A percentile compares a stretch with the other conserved stretches of the same genome.
Evolutionary conservation across 2,888 invertebrate genomes (phyloP).

Genomic region (Belgica antarctica): DNA sequence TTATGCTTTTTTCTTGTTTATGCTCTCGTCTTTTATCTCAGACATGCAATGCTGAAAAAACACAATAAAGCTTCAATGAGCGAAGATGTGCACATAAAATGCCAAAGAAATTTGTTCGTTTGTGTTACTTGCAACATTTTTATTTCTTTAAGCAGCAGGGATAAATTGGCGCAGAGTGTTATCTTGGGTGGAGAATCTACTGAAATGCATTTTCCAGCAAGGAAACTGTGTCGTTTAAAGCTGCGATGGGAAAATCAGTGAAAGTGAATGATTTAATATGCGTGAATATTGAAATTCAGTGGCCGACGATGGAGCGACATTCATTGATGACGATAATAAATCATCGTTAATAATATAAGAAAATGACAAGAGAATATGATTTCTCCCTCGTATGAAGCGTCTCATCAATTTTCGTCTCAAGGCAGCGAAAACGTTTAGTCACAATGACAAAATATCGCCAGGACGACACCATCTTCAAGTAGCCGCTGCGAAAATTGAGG

Average conservation of each 20-base stretch:
- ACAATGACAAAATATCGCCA: not conserved
- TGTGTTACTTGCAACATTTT: conserved; percentile 22
- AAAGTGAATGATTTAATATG: not conserved
- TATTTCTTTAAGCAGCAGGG: not conserved
- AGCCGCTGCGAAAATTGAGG: not conserved
- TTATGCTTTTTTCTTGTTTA: conserved; percentile 16
- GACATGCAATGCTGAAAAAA: conserved; percentile 21
- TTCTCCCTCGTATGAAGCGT: conserved; percentile 3
- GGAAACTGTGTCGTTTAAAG: conserved; percentile 18
- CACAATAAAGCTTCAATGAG: conserved; percentile 21
- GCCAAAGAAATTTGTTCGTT: conserved; percentile 27
- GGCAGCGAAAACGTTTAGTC: conserved; percentile 18
- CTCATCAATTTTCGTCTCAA: conserved; percentile 18
- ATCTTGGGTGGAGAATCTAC: not conserved
- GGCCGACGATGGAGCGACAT: not conserved
- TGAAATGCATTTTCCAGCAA: conserved; percentile 10
- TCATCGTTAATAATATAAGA: conserved; percentile 32
- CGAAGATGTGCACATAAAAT: not conserved
- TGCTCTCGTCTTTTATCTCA: conserved; percentile 15
- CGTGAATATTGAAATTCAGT: conserved; percentile 36
- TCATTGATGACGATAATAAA: conserved; percentile 33
- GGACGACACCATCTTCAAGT: no score
- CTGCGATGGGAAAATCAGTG: not conserved
- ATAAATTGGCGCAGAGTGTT: conserved; percentile 14
- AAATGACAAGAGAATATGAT: conserved; percentile 12